Conservation (phyloP, 2,888 invertebrate genomes). For the Gibbula magus region DNA sequence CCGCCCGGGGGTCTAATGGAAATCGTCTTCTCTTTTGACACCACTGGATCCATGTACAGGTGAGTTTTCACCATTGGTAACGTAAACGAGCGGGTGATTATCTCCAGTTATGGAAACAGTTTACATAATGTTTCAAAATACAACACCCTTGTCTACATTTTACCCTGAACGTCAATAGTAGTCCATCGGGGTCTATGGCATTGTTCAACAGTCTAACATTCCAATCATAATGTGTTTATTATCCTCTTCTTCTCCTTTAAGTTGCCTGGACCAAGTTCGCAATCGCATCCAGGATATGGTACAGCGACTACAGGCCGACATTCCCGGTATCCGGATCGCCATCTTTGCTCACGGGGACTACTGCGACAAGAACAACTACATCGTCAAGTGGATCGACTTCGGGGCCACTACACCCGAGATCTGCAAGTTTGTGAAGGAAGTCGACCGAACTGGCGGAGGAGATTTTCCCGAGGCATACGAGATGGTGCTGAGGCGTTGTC, state of each 20-base stretch:
- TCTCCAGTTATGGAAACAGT: too few relatives aligned
- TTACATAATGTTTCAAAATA: too few relatives aligned
- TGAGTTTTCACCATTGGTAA: background rate
- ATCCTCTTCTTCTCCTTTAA: background rate
- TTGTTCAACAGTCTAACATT: too few relatives aligned
- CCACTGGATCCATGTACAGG: slow-evolving; percentile 64
- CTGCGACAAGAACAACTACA: slow-evolving; percentile 59
- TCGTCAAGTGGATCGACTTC: slow-evolving; percentile 65
- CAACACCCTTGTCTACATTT: too few relatives aligned
- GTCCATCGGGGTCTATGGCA: too few relatives aligned
- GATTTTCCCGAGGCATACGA: slow-evolving; percentile 69
- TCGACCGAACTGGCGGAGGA: slow-evolving; percentile 59
- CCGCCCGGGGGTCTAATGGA: slow-evolving; percentile 58
- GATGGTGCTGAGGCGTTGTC: slow-evolving; percentile 60
- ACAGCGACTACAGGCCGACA: slow-evolving; percentile 59
- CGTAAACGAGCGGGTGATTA: too few relatives aligned
- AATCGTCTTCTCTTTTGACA: slow-evolving; percentile 68
- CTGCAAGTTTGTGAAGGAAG: slow-evolving; percentile 58
- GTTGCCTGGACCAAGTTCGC: slow-evolving; percentile 52
- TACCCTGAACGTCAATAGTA: too few relatives aligned
- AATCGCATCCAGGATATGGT: slow-evolving; percentile 56
- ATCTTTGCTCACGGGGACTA: slow-evolving; percentile 70
- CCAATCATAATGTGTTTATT: too few relatives aligned
- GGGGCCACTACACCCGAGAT: slow-evolving; percentile 56
- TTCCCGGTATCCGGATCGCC: slow-evolving; percentile 62